phyloP scores from a whole-genome alignment of 2,888 invertebrate species.

The Troides oblongomaculatus region DNA sequence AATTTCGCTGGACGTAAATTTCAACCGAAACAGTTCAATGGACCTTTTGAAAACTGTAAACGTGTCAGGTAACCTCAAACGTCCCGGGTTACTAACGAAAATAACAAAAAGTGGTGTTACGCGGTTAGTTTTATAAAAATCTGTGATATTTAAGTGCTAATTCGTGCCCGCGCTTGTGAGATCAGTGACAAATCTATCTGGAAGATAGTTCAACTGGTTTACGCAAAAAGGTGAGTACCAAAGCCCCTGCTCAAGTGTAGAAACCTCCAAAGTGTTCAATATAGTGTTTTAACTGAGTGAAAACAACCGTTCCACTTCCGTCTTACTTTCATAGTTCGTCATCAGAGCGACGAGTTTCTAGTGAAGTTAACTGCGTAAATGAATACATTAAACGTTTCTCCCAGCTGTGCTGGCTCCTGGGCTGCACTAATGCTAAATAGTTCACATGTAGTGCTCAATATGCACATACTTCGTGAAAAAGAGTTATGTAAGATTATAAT shows the following conservation, averaged over 20 bases:
- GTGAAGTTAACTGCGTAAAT: conserved; percentile 53
- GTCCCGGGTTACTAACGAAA: conserved; percentile 62
- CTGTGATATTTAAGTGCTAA: conserved; percentile 71
- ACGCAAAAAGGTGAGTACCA: conserved; percentile 64
- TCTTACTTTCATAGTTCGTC: conserved; percentile 45
- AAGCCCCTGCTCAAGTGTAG: conserved; percentile 18
- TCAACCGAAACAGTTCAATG: conserved; percentile 80
- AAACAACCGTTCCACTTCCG: conserved; percentile 38
- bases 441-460: conserved; percentile 37
- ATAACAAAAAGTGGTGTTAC: conserved; percentile 66
- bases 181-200: conserved; percentile 68
- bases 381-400: conserved; percentile 31
- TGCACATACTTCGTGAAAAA: conserved; percentile 50
- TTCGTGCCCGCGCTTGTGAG: conserved; percentile 71
- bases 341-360: conserved; percentile 38
- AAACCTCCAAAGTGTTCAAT: conserved; percentile 28
- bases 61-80: conserved; percentile 67
- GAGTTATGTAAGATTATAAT: conserved; percentile 64
- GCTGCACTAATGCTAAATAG: conserved; percentile 33
- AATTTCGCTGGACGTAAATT: conserved; percentile 81
- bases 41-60: conserved; percentile 76
- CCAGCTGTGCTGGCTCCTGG: conserved; percentile 13
- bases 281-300: conserved; percentile 31
- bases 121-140: conserved; percentile 59
- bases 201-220: conserved; percentile 61